Evolutionary conservation across 2,113 vertebrate species (phyloP).

Genomic region (Carollia perspicillata): DNA sequence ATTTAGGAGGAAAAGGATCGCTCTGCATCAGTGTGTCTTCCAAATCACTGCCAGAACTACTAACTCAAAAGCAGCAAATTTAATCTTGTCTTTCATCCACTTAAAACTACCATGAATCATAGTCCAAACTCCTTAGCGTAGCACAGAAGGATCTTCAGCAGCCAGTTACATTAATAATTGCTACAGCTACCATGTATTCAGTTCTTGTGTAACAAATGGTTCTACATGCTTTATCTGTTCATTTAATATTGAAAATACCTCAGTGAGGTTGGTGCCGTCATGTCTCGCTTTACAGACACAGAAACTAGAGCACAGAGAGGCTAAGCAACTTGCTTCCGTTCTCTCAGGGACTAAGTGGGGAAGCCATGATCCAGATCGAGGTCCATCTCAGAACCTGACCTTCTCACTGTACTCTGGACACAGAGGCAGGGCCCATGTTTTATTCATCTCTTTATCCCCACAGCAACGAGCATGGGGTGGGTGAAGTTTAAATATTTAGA

Average conservation of each 20-base stretch:
- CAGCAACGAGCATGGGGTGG: neutral
- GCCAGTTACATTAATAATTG: constrained; percentile 5
- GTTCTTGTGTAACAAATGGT: neutral
- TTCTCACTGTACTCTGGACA: neutral
- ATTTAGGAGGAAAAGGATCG: constrained; percentile 20
- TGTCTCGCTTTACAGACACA: neutral
- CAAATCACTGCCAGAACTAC: constrained; percentile 21
- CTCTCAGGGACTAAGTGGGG: neutral
- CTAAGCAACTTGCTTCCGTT: neutral
- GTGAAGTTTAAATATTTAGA: neutral
- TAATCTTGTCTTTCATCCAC: neutral
- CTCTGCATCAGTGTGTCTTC: neutral
- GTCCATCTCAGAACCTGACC: neutral
- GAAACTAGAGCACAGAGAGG: neutral
- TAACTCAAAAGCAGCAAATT: neutral
- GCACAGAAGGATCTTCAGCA: neutral
- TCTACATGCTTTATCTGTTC: neutral
- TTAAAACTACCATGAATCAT: constrained; percentile 10
- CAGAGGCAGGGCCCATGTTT: neutral
- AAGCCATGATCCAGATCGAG: neutral
- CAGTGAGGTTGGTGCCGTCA: neutral
- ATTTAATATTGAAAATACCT: constrained; percentile 1
- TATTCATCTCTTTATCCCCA: neutral
- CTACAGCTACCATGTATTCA: neutral
- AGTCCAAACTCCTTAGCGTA: neutral